These are phyloP conservation scores for Drosophila rubida DNA, from an alignment of 2,888 invertebrate genomes.

Conservation along the genomic window DNA sequence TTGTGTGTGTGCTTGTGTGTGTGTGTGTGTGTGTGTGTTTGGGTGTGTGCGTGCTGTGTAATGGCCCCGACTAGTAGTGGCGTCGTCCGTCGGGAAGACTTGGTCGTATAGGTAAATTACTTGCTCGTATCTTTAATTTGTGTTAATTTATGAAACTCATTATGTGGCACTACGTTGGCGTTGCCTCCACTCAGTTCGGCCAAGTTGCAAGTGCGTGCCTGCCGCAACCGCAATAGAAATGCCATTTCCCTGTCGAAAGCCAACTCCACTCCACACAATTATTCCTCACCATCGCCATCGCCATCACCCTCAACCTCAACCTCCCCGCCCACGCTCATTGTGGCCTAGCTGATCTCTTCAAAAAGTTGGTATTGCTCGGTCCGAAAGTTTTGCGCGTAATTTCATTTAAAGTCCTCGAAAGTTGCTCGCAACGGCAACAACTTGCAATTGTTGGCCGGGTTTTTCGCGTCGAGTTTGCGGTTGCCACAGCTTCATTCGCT, in stretches of 20 bases:
- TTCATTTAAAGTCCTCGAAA: conserved; percentile 81
- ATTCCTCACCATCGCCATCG: too few relatives aligned
- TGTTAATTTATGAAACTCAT: conserved; percentile 81
- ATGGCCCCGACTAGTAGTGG: conserved; percentile 16
- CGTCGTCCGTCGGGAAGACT: not conserved
- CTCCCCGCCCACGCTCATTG: not conserved
- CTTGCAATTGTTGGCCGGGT: conserved; percentile 68
- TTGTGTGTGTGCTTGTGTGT: not conserved
- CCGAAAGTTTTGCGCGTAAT: conserved; percentile 78
- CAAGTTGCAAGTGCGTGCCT: conserved; percentile 63
- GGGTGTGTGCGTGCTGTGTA: conserved; percentile 17
- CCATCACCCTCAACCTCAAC: not conserved
- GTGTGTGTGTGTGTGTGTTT: not conserved
- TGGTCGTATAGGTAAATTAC: conserved; percentile 58
- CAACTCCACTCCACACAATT: not conserved
- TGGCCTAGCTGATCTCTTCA: conserved; percentile 67
- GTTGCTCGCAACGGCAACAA: conserved; percentile 58
- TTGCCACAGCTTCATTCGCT: conserved; percentile 23
- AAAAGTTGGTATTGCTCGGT: conserved; percentile 63
- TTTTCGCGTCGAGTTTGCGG: conserved; percentile 62
- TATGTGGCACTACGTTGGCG: conserved; percentile 48
- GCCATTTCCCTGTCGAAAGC: conserved; percentile 29
- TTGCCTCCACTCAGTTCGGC: conserved; percentile 2
- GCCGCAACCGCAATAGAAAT: conserved; percentile 48
- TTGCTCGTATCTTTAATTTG: conserved; percentile 75